These are phyloP conservation scores for Coregonus suidteri DNA, from an alignment of 2,797 vertebrate genomes.

Conservation along the genomic window DNA sequence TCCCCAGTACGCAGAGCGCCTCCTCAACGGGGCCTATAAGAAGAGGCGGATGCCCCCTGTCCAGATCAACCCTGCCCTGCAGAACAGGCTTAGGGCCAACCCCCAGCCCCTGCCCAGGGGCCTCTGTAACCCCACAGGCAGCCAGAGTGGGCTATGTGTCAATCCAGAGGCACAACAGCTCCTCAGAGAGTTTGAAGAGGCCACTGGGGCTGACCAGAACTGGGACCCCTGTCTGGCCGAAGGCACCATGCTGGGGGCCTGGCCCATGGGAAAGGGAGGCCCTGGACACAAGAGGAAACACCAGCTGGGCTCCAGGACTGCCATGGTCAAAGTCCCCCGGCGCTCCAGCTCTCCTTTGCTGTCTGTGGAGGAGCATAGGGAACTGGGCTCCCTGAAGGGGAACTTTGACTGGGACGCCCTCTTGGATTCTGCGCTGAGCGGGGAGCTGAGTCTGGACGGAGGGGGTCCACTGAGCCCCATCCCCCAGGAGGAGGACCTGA, in stretches of 20 bases:
- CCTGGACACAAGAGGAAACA: slow-evolving; percentile 81
- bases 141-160: slow-evolving; percentile 56
- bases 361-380: slow-evolving; percentile 81
- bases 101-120: slow-evolving; percentile 31
- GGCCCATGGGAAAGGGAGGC: slow-evolving; percentile 61
- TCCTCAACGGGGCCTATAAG: slow-evolving; percentile 88
- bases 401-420: slow-evolving; percentile 96
- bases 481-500: slow-evolving; percentile 76
- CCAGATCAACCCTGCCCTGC: slow-evolving; percentile 86
- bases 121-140: slow-evolving; percentile 11
- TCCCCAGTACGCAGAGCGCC: slow-evolving; percentile 88
- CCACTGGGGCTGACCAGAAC: slow-evolving; percentile 72
- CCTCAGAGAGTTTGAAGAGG: slow-evolving; percentile 86
- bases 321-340: slow-evolving; percentile 68
- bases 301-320: slow-evolving; percentile 62
- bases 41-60: slow-evolving; percentile 85
- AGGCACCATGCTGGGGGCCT: slow-evolving; percentile 71
- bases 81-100: slow-evolving; percentile 63
- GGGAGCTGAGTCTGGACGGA: slow-evolving; percentile 84
- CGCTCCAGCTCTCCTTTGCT: slow-evolving; percentile 81
- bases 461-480: slow-evolving; percentile 78
- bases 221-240: slow-evolving; percentile 70
- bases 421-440: slow-evolving; percentile 81
- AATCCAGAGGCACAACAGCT: slow-evolving; percentile 82
- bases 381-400: slow-evolving; percentile 88